Percentiles rank a stretch among this genome's conserved stretches.
Conservation (phyloP, 2,888 invertebrate genomes). For the Eumacrocentrus americanus region DNA sequence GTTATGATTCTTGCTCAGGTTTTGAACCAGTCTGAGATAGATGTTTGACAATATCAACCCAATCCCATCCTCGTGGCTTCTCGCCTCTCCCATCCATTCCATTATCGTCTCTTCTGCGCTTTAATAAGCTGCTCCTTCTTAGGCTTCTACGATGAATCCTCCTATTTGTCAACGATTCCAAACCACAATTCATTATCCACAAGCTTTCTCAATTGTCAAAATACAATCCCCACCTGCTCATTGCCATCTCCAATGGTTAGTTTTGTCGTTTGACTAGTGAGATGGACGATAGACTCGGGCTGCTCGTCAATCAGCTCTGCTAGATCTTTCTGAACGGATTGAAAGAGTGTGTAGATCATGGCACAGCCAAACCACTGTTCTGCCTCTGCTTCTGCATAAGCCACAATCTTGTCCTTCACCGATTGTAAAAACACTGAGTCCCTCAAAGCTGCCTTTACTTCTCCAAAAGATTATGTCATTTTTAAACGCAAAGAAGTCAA, state of each 20-base stretch:
- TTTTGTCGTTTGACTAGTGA: slow-evolving; percentile 65
- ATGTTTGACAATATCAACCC: slow-evolving; percentile 97
- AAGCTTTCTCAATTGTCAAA: no score
- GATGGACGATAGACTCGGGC: slow-evolving; percentile 65
- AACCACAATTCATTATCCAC: no score
- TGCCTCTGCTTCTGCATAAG: slow-evolving; percentile 72
- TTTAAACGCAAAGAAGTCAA: slow-evolving; percentile 97
- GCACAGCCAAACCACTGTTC: slow-evolving; percentile 86
- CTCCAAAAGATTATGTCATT: slow-evolving; percentile 97
- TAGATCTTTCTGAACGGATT: slow-evolving; percentile 84
- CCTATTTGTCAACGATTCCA: no score
- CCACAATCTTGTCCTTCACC: slow-evolving; percentile 75
- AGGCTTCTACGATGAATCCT: slow-evolving; percentile 66
- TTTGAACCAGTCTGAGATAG: slow-evolving; percentile 79
- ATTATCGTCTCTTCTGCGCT: slow-evolving; percentile 89
- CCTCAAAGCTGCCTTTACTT: slow-evolving; percentile 81
- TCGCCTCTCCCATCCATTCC: slow-evolving; percentile 83
- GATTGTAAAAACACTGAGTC: slow-evolving; percentile 86
- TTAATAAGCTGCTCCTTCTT: slow-evolving; percentile 89
- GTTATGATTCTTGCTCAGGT: slow-evolving; percentile 57
- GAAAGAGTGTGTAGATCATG: slow-evolving; percentile 94
- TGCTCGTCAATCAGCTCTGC: slow-evolving; percentile 75
- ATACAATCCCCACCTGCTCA: slow-evolving; percentile 55
- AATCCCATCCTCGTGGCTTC: slow-evolving; percentile 87
- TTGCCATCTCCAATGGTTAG: slow-evolving; percentile 63